Base-by-base conservation (phyloP, 2,888 invertebrate genomes). In the Aspidiotus rigidus region DNA sequence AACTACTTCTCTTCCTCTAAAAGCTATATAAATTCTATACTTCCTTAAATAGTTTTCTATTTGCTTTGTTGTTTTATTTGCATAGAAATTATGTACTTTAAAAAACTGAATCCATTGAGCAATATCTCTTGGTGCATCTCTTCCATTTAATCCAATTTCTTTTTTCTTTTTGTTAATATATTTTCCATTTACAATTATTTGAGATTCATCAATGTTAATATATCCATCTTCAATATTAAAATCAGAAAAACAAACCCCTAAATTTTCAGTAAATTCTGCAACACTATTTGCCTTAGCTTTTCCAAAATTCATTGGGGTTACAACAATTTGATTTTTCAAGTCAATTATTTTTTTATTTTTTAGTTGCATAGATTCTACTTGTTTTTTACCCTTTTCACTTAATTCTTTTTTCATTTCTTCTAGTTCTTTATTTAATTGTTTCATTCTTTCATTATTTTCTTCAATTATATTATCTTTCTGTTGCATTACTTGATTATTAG, bases 181-280 rank as follows among this genome's bases (percentile, higher is more conserved):
- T 49, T 49, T 49, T 49, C 49, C 49, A 49, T 49, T 49, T 49
- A 49, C 49, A 49, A 49, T 49, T 49, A 49, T 49, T 49, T 49
- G 49, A 49, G 49, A 49, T 49, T 49, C n/a, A 49, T 49, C 49
- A 13, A 49, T 49, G 49, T 49, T 49, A 49, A 49, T 49, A 49
- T 49, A 49, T 49, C 49, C 49, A 49, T 49, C 49, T 49, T 49
- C 49, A 49, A 49, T 49, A 49, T 49, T 49, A 49, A 49, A 49
- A 49, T 49, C 49, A 49, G 49, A 49, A 49, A 49, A 49, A 49
- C 49, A 49, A 6, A 49, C 2, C 6, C n/a, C 49, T 49, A 49
- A 49, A 49, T 49, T 49, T 49, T 49, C 49, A 49, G 49, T 49
- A 49, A 49, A 49, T 49, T 49, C 49, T 49, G 49, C 49, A 49